Evolutionary conservation across 2,113 vertebrate species (phyloP).

Genomic region (Syrmaticus mikado): DNA sequence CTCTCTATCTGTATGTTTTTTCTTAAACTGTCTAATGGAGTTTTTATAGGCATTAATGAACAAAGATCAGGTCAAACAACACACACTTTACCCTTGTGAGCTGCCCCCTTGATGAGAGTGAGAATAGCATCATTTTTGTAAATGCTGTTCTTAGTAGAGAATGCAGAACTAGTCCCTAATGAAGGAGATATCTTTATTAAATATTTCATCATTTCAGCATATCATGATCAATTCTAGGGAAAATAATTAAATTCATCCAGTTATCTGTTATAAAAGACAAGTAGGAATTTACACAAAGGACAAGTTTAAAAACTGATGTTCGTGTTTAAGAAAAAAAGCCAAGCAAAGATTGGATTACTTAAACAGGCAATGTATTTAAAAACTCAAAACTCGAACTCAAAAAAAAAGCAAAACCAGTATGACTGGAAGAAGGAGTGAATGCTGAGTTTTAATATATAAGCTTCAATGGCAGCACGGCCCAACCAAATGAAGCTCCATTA

Average conservation of each 20-base stretch:
- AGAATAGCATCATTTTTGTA: constrained; percentile 16
- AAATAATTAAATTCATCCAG: constrained; percentile 55
- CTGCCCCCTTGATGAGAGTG: not conserved
- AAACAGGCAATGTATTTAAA: not conserved
- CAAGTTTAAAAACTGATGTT: not conserved
- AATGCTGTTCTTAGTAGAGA: constrained; percentile 1
- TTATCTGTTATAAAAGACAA: constrained; percentile 28
- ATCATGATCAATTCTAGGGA: constrained; percentile 21
- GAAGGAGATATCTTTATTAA: constrained; percentile 43
- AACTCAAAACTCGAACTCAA: no score
- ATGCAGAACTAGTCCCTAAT: constrained; percentile 33
- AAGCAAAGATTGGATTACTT: not conserved
- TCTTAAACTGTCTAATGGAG: constrained; percentile 20
- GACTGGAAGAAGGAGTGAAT: not conserved
- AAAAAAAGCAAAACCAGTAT: not conserved
- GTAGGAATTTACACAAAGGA: not conserved
- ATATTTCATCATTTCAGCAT: constrained; percentile 21
- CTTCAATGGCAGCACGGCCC: not conserved
- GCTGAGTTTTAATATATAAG: not conserved
- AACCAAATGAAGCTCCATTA: not conserved
- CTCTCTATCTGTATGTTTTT: not conserved
- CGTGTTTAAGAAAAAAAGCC: not conserved
- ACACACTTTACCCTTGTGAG: not conserved
- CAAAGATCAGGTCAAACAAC: constrained; percentile 8
- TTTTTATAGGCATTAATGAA: constrained; percentile 40